These are phyloP conservation scores for Xiphias gladius DNA, from an alignment of 2,113 vertebrate species.

Conservation along the genomic window DNA sequence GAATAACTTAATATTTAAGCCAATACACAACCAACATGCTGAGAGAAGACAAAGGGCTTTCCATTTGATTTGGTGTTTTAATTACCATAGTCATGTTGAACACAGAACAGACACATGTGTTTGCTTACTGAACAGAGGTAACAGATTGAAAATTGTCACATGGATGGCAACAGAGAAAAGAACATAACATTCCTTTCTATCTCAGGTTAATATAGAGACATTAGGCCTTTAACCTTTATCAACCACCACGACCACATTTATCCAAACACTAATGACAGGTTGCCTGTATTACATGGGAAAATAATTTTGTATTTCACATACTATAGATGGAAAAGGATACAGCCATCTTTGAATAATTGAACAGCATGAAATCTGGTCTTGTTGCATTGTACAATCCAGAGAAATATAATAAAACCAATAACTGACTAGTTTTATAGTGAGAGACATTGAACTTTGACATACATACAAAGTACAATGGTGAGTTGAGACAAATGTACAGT, in stretches of 20 bases:
- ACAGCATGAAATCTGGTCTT: neutral
- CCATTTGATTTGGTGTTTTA: conserved; percentile 65
- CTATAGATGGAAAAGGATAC: neutral
- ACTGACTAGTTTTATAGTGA: neutral
- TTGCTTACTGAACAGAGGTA: conserved; percentile 26
- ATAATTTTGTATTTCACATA: neutral
- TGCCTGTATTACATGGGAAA: neutral
- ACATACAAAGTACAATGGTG: conserved; percentile 1
- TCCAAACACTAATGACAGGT: neutral
- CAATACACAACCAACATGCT: neutral
- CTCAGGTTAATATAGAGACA: neutral
- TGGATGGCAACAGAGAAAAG: conserved; percentile 28
- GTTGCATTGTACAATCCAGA: neutral
- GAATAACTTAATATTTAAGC: neutral
- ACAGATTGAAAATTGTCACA: conserved; percentile 28
- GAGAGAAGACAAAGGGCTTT: conserved; percentile 2
- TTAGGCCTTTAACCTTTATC: conserved; percentile 1
- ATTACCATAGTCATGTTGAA: conserved; percentile 58
- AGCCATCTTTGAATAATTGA: neutral
- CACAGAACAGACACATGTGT: conserved; percentile 41
- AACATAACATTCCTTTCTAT: conserved; percentile 19
- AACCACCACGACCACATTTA: neutral
- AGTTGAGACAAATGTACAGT: conserved; percentile 17
- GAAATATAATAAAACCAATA: neutral
- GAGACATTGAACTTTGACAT: conserved; percentile 28